These are phyloP conservation scores for Apogon hyalosoma DNA, from an alignment of 2,797 vertebrate genomes.

Conservation along the genomic window DNA sequence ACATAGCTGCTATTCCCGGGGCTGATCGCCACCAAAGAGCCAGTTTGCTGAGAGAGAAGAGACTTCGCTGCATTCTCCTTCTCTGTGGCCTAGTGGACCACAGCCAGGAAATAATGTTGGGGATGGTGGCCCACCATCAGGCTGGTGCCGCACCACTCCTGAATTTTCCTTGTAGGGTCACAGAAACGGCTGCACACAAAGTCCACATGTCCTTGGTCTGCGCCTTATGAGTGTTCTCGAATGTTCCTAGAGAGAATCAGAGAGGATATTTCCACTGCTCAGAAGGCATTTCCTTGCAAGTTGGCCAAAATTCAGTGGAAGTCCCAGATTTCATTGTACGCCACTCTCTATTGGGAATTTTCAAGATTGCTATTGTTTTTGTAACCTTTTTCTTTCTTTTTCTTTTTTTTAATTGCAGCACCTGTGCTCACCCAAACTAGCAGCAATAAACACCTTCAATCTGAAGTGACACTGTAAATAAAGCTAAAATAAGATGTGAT, in stretches of 20 bases:
- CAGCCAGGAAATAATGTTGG: constrained; percentile 63
- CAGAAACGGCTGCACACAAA: constrained; percentile 12
- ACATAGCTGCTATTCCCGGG: constrained; percentile 84
- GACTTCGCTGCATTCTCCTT: constrained; percentile 51
- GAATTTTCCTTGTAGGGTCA: constrained; percentile 66
- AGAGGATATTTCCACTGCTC: constrained; percentile 42
- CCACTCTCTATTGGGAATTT: constrained; percentile 19
- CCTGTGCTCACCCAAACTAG: neutral
- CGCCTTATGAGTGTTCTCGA: constrained; percentile 21
- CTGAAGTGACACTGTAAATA: neutral
- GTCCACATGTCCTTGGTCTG: constrained; percentile 9
- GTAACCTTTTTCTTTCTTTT: neutral
- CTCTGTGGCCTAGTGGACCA: constrained; percentile 44
- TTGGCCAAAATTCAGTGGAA: constrained; percentile 42
- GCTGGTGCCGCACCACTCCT: constrained; percentile 32
- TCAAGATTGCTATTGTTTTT: constrained; percentile 24
- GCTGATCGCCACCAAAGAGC: constrained; percentile 64
- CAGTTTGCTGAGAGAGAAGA: constrained; percentile 65
- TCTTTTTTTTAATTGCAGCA: constrained; percentile 13
- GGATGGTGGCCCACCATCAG: constrained; percentile 44
- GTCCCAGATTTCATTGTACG: constrained; percentile 37
- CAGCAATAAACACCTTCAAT: neutral
- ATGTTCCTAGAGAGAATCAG: constrained; percentile 49
- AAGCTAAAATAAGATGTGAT: neutral
- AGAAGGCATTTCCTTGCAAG: constrained; percentile 55